Conservation (phyloP, 2,113 vertebrate species). For the Oncorhynchus gorbuscha region DNA sequence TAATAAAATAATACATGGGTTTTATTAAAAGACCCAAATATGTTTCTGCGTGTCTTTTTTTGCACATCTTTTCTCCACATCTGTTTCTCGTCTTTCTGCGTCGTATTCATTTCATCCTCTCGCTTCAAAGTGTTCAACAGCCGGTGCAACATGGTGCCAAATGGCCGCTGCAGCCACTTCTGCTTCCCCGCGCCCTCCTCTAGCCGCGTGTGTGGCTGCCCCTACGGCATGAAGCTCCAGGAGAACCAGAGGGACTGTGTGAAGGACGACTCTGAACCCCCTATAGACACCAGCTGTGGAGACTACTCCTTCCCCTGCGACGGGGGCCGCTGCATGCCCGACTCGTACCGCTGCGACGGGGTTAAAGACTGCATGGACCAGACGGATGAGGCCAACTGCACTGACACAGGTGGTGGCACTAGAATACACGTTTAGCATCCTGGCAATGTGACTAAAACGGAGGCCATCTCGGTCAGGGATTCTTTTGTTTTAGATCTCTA, state of each 20-base stretch:
- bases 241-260: constrained; percentile 64
- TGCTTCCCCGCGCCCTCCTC: constrained; percentile 66
- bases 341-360: constrained; percentile 67
- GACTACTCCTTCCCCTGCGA: constrained; percentile 65
- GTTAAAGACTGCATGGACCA: constrained; percentile 61
- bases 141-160: constrained; percentile 52
- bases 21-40: too few species aligned
- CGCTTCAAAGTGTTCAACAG: constrained; percentile 38
- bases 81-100: too few species aligned
- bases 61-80: too few species aligned
- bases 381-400: constrained; percentile 71
- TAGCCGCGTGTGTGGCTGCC: constrained; percentile 66
- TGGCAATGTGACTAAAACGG: too few species aligned
- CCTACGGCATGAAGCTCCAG: constrained; percentile 69
- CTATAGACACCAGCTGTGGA: constrained; percentile 61
- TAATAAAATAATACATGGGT: too few species aligned
- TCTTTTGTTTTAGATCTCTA: too few species aligned
- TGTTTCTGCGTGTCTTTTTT: too few species aligned
- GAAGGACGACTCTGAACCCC: constrained; percentile 62
- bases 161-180: constrained; percentile 73
- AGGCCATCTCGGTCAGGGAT: too few species aligned
- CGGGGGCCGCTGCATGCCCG: constrained; percentile 63
- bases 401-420: constrained; percentile 49
- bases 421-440: too few species aligned
- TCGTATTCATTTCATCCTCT: not conserved